Evolutionary conservation across 2,888 invertebrate species (phyloP).

Genomic region (Hypomecis punctinalis): DNA sequence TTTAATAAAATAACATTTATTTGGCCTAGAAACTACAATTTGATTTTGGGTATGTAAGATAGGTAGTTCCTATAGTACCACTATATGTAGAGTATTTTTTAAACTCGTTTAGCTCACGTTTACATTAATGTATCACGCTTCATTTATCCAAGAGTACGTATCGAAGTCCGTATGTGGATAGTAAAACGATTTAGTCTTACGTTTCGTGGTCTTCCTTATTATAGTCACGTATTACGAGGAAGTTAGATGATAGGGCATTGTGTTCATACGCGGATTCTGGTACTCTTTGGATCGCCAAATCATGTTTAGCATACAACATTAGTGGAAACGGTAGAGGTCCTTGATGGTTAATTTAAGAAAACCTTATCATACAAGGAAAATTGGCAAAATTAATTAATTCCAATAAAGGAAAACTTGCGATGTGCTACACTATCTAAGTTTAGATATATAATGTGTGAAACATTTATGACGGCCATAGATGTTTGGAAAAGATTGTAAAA

Average conservation of each 20-base stretch:
- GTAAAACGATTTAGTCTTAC: slow-evolving; percentile 46
- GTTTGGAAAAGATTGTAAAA: too few species aligned
- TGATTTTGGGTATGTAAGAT: too few species aligned
- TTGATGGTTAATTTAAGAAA: not conserved
- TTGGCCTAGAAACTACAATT: too few species aligned
- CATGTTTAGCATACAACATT: slow-evolving; percentile 34
- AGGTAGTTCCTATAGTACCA: too few species aligned
- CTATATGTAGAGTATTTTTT: not conserved
- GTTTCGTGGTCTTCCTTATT: slow-evolving; percentile 52
- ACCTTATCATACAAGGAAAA: not conserved
- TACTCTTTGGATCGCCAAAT: slow-evolving; percentile 29
- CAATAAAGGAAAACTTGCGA: too few species aligned
- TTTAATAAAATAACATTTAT: too few species aligned
- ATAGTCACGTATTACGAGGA: slow-evolving; percentile 50
- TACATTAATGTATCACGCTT: slow-evolving; percentile 23
- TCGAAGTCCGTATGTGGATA: slow-evolving; percentile 40
- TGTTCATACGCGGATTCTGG: slow-evolving; percentile 46
- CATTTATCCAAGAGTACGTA: slow-evolving; percentile 21
- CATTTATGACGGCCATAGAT: too few species aligned
- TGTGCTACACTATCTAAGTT: too few species aligned
- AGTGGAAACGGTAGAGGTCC: not conserved
- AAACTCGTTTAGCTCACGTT: slow-evolving; percentile 1
- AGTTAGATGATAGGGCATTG: slow-evolving; percentile 49
- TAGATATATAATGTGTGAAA: too few species aligned
- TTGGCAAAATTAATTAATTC: not conserved